Conservation (phyloP, 2,113 vertebrate genomes). For the Glaucidium brasilianum region DNA sequence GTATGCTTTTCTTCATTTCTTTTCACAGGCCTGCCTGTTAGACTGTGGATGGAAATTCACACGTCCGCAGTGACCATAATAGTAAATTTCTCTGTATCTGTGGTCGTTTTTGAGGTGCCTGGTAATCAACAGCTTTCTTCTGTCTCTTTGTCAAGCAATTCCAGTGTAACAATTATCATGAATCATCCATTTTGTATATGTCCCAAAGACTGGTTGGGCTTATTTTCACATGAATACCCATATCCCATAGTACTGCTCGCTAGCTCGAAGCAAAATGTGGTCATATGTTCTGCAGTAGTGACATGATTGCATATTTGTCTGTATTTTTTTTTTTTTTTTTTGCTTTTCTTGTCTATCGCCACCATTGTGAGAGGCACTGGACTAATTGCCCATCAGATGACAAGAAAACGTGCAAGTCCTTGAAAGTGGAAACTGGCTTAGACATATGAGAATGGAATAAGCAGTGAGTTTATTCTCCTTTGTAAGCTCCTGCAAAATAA, state of each 20-base stretch:
- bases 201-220: neutral
- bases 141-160: constrained; percentile 13
- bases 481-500: neutral
- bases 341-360: neutral
- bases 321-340: neutral
- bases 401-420: constrained; percentile 4
- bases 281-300: neutral
- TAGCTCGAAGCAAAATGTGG: constrained; percentile 40
- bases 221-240: constrained; percentile 44
- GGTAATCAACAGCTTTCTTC: constrained; percentile 31
- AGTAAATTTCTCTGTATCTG: constrained; percentile 21
- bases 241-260: neutral
- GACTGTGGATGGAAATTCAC: neutral
- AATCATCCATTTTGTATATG: constrained; percentile 49
- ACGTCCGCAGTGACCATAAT: constrained; percentile 1
- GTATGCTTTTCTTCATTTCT: neutral
- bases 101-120: constrained; percentile 30
- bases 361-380: constrained; percentile 19
- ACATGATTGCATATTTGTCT: constrained; percentile 31
- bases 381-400: constrained; percentile 10
- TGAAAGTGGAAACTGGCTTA: neutral
- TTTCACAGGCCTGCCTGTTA: neutral
- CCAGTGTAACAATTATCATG: constrained; percentile 12
- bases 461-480: neutral
- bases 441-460: neutral